A percentile compares a stretch with the other conserved stretches of the same genome.
Conservation (phyloP, 2,888 invertebrate species). For the Yponomeuta plumbellus region DNA sequence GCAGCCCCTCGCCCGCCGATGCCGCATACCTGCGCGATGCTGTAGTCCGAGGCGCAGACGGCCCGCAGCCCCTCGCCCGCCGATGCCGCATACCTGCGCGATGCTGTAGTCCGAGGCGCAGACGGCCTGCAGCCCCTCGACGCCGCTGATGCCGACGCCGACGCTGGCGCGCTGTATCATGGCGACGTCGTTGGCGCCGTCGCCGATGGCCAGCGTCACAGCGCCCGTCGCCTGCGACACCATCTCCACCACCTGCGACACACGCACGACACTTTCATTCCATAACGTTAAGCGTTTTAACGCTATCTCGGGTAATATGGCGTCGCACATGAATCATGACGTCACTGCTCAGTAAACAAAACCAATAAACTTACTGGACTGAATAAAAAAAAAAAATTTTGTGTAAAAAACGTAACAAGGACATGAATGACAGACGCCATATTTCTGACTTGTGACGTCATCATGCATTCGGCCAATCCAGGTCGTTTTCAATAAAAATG, state of each 20-base stretch:
- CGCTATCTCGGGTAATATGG: too few relatives aligned
- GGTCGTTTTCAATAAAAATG: too few relatives aligned
- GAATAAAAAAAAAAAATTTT: too few relatives aligned
- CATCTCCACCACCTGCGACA: slow-evolving; percentile 83
- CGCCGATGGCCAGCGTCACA: slow-evolving; percentile 95
- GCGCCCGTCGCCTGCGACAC: slow-evolving; percentile 87
- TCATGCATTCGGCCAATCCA: too few relatives aligned
- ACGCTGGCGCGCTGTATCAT: slow-evolving; percentile 99
- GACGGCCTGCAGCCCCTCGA: slow-evolving; percentile 99
- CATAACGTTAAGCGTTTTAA: too few relatives aligned
- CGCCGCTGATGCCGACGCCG: slow-evolving; percentile 97
- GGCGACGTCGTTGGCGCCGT: slow-evolving; percentile 98
- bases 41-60: slow-evolving; percentile 98
- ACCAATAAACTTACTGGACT: too few relatives aligned
- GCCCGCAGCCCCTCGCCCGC: slow-evolving; percentile 99
- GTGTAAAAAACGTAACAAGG: too few relatives aligned
- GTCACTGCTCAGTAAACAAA: too few relatives aligned
- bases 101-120: slow-evolving; percentile 99
- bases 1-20: slow-evolving; percentile 99
- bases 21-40: slow-evolving; percentile 91
- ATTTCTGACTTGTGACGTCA: too few relatives aligned
- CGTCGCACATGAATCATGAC: too few relatives aligned
- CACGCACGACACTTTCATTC: too few relatives aligned
- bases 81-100: slow-evolving; percentile 91
- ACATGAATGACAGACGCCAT: too few relatives aligned